A percentile compares a stretch with the other conserved stretches of the same genome.
Conservation (phyloP, 1,140 invertebrate genomes). For the Drosophila pseudoobscura region DNA sequence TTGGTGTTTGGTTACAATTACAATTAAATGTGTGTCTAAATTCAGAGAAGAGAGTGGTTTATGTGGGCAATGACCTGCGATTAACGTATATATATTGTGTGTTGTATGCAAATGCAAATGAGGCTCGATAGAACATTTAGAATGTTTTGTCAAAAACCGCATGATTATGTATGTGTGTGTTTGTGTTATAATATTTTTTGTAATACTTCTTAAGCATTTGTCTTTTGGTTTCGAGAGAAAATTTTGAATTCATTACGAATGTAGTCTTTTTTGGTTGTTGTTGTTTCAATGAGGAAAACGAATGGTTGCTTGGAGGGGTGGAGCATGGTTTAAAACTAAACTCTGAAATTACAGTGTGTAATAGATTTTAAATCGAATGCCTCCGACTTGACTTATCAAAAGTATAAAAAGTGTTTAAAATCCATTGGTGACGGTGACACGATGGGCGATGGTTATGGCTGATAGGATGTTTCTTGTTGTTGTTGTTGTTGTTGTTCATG, state of each 20-base stretch:
- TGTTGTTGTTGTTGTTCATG: background rate
- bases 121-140: conserved; percentile 73
- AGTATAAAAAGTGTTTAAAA: conserved; percentile 81
- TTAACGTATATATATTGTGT: conserved; percentile 60
- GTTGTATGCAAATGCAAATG: conserved; percentile 68
- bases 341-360: conserved; percentile 65
- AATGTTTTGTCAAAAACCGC: conserved; percentile 74
- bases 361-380: conserved; percentile 81
- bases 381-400: conserved; percentile 78
- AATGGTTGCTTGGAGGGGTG: background rate
- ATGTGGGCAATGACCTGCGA: conserved; percentile 24
- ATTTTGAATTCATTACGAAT: conserved; percentile 79
- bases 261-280: conserved; percentile 55
- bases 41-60: conserved; percentile 54
- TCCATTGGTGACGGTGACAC: conserved; percentile 64
- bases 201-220: conserved; percentile 81
- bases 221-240: conserved; percentile 71
- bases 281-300: conserved; percentile 16
- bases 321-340: conserved; percentile 70
- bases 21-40: conserved; percentile 41
- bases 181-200: conserved; percentile 37
- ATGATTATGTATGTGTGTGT: conserved; percentile 61
- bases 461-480: conserved; percentile 22
- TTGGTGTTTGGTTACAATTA: conserved; percentile 61
- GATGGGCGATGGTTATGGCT: conserved; percentile 33